These are phyloP conservation scores for Panthera tigris DNA, from an alignment of 2,113 vertebrate species.

Conservation along the genomic window DNA sequence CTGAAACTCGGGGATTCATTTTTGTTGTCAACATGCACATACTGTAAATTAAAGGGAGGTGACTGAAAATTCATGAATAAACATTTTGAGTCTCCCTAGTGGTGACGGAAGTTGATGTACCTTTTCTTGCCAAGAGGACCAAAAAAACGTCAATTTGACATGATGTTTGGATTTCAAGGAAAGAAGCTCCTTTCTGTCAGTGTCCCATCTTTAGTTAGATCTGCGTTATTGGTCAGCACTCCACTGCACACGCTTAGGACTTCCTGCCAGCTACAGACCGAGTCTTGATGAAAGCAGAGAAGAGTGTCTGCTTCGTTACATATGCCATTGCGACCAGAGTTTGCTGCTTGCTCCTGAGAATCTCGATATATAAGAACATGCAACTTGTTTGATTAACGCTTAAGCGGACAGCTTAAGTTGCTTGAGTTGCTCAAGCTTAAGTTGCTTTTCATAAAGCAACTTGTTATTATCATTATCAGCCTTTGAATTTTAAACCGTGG, in stretches of 20 bases:
- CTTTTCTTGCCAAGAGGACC: constrained; percentile 25
- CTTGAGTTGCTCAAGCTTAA: no score
- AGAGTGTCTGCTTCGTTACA: neutral
- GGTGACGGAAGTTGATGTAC: constrained; percentile 34
- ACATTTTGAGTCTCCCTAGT: constrained; percentile 52
- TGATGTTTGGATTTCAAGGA: constrained; percentile 24
- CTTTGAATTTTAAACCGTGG: neutral
- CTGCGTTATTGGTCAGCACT: neutral
- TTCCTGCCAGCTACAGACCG: neutral
- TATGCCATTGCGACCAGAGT: neutral
- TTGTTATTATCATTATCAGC: neutral
- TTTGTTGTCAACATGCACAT: constrained; percentile 12
- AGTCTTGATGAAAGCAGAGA: neutral
- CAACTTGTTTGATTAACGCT: neutral
- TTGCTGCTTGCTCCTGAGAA: neutral
- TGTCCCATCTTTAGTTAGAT: neutral
- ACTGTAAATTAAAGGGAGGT: constrained; percentile 43
- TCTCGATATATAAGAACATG: neutral
- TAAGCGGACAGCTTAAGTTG: neutral
- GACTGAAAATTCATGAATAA: constrained; percentile 45
- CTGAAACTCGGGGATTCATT: neutral
- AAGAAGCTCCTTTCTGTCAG: neutral
- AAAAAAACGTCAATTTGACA: neutral
- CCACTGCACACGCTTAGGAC: neutral
- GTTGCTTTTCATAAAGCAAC: neutral